phyloP scores from a whole-genome alignment of 1,140 invertebrate species.

The Planococcus citri region DNA sequence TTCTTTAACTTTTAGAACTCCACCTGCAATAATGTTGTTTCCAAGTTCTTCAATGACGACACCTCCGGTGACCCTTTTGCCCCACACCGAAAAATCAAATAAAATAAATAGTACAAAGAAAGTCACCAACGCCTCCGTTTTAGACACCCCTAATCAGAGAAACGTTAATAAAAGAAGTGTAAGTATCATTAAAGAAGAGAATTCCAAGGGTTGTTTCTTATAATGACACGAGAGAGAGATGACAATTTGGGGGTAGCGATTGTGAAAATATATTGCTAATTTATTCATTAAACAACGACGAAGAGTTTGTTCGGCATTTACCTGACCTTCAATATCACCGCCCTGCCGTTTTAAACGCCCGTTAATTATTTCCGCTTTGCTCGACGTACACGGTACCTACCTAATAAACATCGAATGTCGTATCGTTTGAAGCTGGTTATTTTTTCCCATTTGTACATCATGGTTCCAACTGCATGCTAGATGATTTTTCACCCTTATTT shows the following conservation, averaged over 20 bases:
- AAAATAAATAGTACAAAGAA: too few relatives aligned
- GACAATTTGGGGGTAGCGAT: neutral
- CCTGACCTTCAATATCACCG: neutral
- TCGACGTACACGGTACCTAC: too few relatives aligned
- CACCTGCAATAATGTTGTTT: too few relatives aligned
- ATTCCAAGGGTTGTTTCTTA: slow-evolving; percentile 7
- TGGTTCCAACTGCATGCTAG: neutral
- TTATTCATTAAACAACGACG: neutral
- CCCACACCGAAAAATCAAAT: too few relatives aligned
- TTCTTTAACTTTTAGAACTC: too few relatives aligned
- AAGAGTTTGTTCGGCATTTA: slow-evolving; percentile 1
- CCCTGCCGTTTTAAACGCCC: neutral
- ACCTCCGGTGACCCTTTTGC: too few relatives aligned
- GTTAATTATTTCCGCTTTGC: slow-evolving; percentile 7
- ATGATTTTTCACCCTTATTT: neutral
- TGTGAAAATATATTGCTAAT: slow-evolving; percentile 8
- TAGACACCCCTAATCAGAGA: neutral
- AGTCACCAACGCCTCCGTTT: neutral
- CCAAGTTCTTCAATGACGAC: too few relatives aligned
- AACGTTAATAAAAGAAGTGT: neutral
- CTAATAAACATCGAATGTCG: neutral
- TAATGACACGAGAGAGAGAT: neutral
- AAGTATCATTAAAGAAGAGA: neutral
- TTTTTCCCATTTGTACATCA: neutral
- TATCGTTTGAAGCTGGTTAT: neutral